These are phyloP conservation scores for Tretioscincus oriximinensis DNA, from an alignment of 2,113 vertebrate genomes.

Conservation along the genomic window DNA sequence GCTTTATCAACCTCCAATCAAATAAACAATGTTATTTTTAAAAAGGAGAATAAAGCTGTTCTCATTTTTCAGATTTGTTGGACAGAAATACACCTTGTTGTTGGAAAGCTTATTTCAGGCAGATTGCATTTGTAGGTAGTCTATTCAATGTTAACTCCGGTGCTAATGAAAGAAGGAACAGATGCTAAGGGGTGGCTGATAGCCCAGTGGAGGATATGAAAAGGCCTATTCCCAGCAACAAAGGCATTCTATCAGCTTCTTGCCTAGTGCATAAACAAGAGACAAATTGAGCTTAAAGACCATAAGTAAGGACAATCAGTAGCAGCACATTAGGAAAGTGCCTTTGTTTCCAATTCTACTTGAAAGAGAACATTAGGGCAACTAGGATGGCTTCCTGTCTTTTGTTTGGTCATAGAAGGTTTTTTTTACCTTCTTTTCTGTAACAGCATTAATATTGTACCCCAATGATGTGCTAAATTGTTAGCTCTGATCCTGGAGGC, in stretches of 20 bases:
- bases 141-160: background rate
- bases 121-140: background rate
- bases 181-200: conserved; percentile 23
- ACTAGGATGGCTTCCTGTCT: background rate
- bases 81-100: background rate
- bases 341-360: background rate
- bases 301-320: conserved; percentile 7
- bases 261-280: conserved; percentile 16
- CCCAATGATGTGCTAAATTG: no score
- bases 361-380: conserved; percentile 2
- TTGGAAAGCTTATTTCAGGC: background rate
- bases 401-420: background rate
- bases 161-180: conserved; percentile 23
- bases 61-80: background rate
- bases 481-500: no score
- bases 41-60: background rate
- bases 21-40: background rate
- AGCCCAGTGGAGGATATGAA: conserved; percentile 15
- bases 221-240: background rate
- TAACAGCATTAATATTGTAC: no score
- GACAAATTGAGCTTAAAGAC: conserved; percentile 33
- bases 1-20: background rate
- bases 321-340: conserved; percentile 19
- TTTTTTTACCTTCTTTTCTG: no score
- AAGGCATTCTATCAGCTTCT: conserved; percentile 19